Base-by-base conservation (phyloP, 2,888 invertebrate genomes). In the Hirudinaria manillensis region DNA sequence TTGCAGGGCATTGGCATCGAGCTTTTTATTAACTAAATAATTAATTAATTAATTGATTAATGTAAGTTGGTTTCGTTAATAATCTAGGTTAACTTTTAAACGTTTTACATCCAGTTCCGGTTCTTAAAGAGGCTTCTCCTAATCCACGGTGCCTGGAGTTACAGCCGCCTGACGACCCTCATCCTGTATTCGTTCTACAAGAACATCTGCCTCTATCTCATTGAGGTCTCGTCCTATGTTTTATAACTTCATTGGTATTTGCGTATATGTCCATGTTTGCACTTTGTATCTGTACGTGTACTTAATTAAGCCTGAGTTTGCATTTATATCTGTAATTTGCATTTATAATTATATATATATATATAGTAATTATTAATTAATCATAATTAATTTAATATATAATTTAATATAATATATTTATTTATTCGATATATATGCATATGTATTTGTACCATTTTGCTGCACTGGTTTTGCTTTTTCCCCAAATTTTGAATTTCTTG, bases 151-250 rank as follows among this genome's bases (percentile, higher is more conserved):
- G 93, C 98, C 24, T 99, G 98, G 98, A 98, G 96, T 87, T 97
- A 98, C 87, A 92, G 92, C 77, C 89, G 99, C 81, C 93, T 98
- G 89, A 95, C 94, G 87, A 98, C 97, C 87, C 89, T 99, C 75
- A 97, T 99, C 83, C 89, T 99, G 77, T 99, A 98, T 88, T 97
- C 95, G 82, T 99, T 99, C 88, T 98, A 99, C 88, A 99, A 99
- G 87, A 99, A 99, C 87, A 97, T 99, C 83, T 98, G 98, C 85
- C 89, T 99, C 32, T 99, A 99, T 87, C 94, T 99, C 79, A 98
- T 99, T 83, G 98, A 99, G 84, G 85, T 88, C 27, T 70, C 55
- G n/a, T 36, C 36, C 36, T 36, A 6, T 36, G 36, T 36, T 36
- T 36, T 38, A 10, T 6, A 61, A 3, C 4, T 7, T 61, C n/a